Percentiles rank a stretch among this genome's conserved stretches.
Evolutionary conservation across 2,113 vertebrate genomes (phyloP).

Genomic region (Sapayoa aenigma): DNA sequence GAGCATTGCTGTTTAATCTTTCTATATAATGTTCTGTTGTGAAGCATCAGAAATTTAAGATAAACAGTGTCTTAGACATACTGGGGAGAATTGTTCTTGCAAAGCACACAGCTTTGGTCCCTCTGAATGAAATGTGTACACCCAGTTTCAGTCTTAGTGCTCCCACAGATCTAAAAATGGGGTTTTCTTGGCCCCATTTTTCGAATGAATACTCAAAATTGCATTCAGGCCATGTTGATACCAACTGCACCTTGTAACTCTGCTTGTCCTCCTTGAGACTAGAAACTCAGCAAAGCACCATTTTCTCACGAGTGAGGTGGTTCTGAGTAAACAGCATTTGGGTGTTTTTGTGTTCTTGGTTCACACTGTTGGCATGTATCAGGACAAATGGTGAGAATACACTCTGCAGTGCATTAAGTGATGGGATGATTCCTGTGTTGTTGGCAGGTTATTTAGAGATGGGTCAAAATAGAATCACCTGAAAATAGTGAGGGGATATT

Average conservation of each 20-base stretch:
- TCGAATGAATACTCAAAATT: background rate
- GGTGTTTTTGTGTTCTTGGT: background rate
- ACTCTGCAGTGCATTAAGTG: background rate
- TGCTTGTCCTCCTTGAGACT: background rate
- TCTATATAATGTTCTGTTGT: background rate
- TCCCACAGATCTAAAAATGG: background rate
- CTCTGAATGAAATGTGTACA: background rate
- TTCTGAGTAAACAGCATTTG: background rate
- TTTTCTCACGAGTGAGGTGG: background rate
- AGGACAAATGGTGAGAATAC: background rate
- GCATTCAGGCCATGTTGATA: background rate
- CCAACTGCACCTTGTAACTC: background rate
- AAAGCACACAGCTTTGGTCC: background rate
- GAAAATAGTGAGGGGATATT: background rate
- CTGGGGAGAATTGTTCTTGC: background rate
- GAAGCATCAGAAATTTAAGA: background rate
- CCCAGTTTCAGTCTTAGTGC: background rate
- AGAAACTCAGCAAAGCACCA: background rate
- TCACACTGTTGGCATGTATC: background rate
- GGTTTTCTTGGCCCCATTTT: background rate
- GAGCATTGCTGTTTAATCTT: background rate
- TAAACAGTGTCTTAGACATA: background rate
- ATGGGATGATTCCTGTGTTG: rapidly evolving
- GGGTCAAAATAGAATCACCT: background rate
- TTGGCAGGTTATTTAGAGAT: background rate